These are phyloP conservation scores for Clusia tigrina DNA, from an alignment of 2,888 invertebrate species.

Conservation along the genomic window DNA sequence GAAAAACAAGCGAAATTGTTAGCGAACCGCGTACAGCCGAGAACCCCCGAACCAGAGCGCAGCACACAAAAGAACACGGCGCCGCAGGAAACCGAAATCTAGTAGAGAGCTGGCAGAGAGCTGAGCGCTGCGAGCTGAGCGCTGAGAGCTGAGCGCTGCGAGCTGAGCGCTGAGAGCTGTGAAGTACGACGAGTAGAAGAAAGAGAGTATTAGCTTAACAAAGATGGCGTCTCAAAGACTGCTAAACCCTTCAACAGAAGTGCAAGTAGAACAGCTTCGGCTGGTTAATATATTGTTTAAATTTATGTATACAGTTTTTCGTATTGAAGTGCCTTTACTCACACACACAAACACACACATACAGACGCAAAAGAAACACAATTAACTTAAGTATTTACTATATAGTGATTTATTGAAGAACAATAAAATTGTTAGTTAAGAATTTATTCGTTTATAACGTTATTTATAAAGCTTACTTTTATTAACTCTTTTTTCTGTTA, in stretches of 20 bases:
- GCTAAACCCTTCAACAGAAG: neutral
- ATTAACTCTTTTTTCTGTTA: too few relatives aligned
- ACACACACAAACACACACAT: neutral
- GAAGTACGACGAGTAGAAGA: neutral
- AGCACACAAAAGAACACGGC: conserved; percentile 28
- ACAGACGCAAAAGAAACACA: neutral
- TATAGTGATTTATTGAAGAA: too few relatives aligned
- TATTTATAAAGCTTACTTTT: too few relatives aligned
- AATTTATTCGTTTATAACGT: too few relatives aligned
- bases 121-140: neutral
- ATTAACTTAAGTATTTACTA: too few relatives aligned
- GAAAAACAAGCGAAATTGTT: conserved; percentile 61
- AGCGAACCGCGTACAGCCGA: conserved; percentile 48
- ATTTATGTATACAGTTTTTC: too few relatives aligned
- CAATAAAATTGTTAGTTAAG: too few relatives aligned
- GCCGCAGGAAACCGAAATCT: conserved; percentile 60
- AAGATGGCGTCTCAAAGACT: conserved; percentile 1
- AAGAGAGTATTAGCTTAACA: conserved; percentile 1
- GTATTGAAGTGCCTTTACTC: neutral
- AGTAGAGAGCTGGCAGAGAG: conserved; percentile 30
- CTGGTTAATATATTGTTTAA: too few relatives aligned
- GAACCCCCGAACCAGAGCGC: conserved; percentile 26
- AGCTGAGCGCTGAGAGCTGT: neutral
- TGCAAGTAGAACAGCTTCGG: neutral
- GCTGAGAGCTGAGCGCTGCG: too few relatives aligned